These are phyloP conservation scores for Drosophila glabriapex DNA, from an alignment of 2,888 invertebrate genomes.

Conservation along the genomic window DNA sequence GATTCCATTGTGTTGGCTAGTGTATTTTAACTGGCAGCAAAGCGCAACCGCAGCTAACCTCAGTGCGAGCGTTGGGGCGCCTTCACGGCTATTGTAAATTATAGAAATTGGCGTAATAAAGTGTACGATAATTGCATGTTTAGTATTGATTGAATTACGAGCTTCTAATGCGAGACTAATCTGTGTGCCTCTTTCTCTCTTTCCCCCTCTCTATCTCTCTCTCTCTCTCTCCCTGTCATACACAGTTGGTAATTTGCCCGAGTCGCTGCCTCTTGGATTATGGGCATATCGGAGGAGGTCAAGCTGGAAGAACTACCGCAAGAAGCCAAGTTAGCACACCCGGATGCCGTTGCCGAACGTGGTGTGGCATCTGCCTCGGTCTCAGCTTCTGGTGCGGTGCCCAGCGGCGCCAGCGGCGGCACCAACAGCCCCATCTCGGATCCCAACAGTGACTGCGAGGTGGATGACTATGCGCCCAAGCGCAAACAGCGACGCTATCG, in stretches of 20 bases:
- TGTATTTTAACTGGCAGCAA: constrained; percentile 24
- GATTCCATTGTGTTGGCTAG: constrained; percentile 22
- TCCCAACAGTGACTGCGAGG: constrained; percentile 88
- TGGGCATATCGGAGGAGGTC: constrained; percentile 86
- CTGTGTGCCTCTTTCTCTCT: constrained; percentile 13
- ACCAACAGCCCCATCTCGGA: constrained; percentile 87
- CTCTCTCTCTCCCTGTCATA: background rate
- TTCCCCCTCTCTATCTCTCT: background rate
- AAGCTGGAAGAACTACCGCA: constrained; percentile 86
- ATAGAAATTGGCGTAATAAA: constrained; percentile 81
- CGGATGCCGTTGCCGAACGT: constrained; percentile 86
- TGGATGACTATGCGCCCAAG: constrained; percentile 93
- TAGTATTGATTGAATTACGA: constrained; percentile 83
- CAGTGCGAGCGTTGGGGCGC: constrained; percentile 39
- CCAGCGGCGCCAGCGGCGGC: constrained; percentile 84
- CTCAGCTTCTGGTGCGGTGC: constrained; percentile 52
- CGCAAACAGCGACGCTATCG: constrained; percentile 95
- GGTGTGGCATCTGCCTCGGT: constrained; percentile 46
- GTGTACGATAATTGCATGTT: constrained; percentile 83
- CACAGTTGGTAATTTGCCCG: constrained; percentile 32
- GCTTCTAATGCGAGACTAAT: constrained; percentile 75
- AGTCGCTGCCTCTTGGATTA: constrained; percentile 78
- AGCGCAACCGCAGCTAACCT: constrained; percentile 59
- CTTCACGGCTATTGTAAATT: constrained; percentile 77
- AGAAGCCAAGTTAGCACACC: constrained; percentile 84